phyloP scores from a whole-genome alignment of 2,113 vertebrate species.

The Oreochromis tanganicae region DNA sequence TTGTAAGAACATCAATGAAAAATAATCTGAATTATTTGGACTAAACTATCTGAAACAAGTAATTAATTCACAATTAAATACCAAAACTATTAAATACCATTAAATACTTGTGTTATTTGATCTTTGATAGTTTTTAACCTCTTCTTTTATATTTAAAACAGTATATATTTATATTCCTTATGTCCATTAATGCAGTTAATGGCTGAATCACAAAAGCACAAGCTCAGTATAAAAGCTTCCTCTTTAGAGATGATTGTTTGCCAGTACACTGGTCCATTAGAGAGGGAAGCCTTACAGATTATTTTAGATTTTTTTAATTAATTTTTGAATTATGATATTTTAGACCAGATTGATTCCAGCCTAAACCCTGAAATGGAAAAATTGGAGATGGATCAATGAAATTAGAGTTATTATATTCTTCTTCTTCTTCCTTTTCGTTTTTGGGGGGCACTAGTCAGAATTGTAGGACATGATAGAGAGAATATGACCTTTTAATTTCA shows the following conservation, averaged over 20 bases:
- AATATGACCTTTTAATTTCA: background rate
- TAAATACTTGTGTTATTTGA: background rate
- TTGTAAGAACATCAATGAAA: background rate
- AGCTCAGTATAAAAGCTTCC: background rate
- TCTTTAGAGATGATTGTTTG: background rate
- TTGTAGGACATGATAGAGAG: background rate
- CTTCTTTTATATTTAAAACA: background rate
- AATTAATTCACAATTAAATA: background rate
- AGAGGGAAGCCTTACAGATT: background rate
- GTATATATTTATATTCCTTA: background rate
- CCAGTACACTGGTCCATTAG: background rate
- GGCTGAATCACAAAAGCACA: background rate
- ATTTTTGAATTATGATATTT: background rate
- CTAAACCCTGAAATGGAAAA: rapidly evolving
- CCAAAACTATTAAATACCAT: background rate
- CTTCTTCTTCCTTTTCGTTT: background rate
- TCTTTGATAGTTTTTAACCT: background rate
- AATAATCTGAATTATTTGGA: background rate
- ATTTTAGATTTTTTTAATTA: rapidly evolving
- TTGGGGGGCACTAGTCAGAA: background rate
- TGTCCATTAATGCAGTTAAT: background rate
- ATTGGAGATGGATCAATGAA: rapidly evolving
- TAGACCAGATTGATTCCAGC: rapidly evolving
- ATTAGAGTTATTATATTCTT: background rate
- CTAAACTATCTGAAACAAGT: background rate